phyloP scores from a whole-genome alignment of 2,888 invertebrate species.

The Macrosiphum euphorbiae region DNA sequence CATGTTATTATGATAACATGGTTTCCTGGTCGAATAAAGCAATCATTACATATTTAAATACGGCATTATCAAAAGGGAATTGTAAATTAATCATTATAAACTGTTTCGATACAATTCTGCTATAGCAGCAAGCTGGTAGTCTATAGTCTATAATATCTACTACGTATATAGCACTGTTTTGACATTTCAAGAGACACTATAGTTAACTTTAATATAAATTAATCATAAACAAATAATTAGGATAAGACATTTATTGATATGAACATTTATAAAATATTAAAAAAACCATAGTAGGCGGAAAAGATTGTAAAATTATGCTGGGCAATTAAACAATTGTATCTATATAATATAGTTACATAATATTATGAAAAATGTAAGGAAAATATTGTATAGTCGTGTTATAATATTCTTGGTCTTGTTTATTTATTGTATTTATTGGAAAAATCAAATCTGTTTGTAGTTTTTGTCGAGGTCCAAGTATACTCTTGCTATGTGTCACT shows the following conservation, averaged over 20 bases:
- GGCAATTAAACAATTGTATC: background rate
- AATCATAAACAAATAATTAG: background rate
- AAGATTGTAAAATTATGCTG: background rate
- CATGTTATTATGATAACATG: background rate
- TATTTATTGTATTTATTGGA: background rate
- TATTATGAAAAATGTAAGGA: background rate
- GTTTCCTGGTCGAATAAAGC: background rate
- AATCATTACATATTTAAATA: background rate
- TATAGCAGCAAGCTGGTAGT: background rate
- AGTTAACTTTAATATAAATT: background rate
- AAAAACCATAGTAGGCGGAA: background rate
- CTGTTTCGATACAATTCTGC: background rate
- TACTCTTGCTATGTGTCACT: background rate
- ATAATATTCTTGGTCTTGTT: background rate
- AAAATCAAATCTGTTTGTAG: background rate
- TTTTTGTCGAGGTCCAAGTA: conserved; percentile 30
- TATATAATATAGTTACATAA: background rate
- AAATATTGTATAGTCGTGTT: background rate
- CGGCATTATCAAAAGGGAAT: background rate
- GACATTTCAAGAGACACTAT: background rate
- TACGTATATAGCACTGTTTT: background rate
- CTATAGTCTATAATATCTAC: background rate
- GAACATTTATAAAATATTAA: background rate
- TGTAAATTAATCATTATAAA: background rate
- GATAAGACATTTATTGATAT: background rate